These are phyloP conservation scores for Lamellibrachia satsuma DNA, from an alignment of 2,888 invertebrate species.

Conservation along the genomic window DNA sequence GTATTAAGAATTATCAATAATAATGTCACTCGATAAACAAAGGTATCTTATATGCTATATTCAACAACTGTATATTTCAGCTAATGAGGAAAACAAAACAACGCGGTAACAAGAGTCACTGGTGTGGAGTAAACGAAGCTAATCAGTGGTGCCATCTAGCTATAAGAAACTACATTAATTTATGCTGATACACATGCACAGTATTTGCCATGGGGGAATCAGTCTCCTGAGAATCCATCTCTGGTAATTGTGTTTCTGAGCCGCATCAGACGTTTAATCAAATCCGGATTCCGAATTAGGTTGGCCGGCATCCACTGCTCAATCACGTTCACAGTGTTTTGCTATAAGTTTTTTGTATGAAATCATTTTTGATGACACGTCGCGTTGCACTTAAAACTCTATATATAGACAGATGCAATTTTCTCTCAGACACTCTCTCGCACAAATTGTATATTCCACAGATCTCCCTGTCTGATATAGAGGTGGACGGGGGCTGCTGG, in stretches of 20 bases:
- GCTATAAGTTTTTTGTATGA: neutral
- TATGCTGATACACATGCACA: neutral
- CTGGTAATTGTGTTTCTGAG: slow-evolving; percentile 4
- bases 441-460: neutral
- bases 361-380: neutral
- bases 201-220: neutral
- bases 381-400: neutral
- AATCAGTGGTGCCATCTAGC: neutral
- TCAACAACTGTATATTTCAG: neutral
- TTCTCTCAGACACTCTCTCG: neutral
- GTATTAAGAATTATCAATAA: neutral
- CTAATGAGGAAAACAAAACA: neutral
- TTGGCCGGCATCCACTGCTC: neutral
- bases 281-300: neutral
- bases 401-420: neutral
- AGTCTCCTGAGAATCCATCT: neutral
- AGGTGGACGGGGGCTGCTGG: neutral
- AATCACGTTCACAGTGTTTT: too few species aligned
- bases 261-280: slow-evolving; percentile 10
- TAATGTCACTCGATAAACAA: neutral
- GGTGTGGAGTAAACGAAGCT: neutral
- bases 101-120: neutral
- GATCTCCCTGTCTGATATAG: neutral
- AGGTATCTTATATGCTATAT: neutral
- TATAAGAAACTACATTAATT: neutral